Conservation (phyloP, 2,797 vertebrate genomes). For the Melanotaenia boesemani region DNA sequence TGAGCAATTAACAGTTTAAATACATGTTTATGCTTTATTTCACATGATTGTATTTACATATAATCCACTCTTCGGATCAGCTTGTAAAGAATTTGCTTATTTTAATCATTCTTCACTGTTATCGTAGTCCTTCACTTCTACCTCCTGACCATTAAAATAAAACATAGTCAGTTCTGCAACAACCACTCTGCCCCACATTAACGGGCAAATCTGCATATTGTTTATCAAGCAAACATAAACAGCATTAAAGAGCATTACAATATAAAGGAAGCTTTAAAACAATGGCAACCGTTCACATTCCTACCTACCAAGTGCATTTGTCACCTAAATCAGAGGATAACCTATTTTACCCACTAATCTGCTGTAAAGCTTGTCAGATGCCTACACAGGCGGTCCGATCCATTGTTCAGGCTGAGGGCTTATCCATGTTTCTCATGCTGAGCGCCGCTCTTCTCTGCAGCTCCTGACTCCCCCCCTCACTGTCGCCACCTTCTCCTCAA, state of each 20-base stretch:
- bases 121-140: constrained; percentile 18
- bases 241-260: constrained; percentile 19
- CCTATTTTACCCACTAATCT: constrained; percentile 80
- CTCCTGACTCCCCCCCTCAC: constrained; percentile 37
- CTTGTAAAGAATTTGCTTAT: background rate
- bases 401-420: constrained; percentile 72
- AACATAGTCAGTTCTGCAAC: too few species aligned
- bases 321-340: constrained; percentile 77
- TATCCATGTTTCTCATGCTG: constrained; percentile 77
- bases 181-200: background rate
- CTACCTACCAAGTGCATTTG: constrained; percentile 34
- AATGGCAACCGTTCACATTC: constrained; percentile 37
- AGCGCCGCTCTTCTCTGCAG: constrained; percentile 54
- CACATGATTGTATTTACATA: constrained; percentile 23
- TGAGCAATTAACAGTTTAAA: constrained; percentile 60
- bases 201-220: constrained; percentile 45
- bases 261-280: constrained; percentile 41
- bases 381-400: constrained; percentile 43
- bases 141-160: constrained; percentile 4
- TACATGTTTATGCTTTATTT: constrained; percentile 51
- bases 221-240: constrained; percentile 42
- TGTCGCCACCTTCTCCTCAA: constrained; percentile 45
- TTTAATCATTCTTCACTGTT: background rate
- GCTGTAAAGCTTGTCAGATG: constrained; percentile 72
- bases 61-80: background rate